Conservation (phyloP, 2,113 vertebrate genomes). For the Varanus salvator region DNA sequence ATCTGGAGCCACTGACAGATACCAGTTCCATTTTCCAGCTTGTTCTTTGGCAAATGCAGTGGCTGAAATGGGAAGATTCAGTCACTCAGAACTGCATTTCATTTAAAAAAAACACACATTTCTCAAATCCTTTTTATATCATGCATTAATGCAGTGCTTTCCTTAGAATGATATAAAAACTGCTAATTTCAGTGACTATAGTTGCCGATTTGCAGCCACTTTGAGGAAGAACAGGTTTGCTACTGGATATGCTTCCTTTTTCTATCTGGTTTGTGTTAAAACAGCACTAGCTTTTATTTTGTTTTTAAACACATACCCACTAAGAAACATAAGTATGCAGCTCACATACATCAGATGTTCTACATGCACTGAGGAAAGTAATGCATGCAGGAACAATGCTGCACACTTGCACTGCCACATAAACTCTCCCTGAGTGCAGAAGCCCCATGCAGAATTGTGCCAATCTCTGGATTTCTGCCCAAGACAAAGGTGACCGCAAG, state of each 20-base stretch:
- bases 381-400: slow-evolving; percentile 47
- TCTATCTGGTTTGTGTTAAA: slow-evolving; percentile 14
- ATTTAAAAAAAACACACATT: slow-evolving; percentile 80
- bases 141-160: slow-evolving; percentile 85
- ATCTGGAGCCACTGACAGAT: slow-evolving; percentile 74
- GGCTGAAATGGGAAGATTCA: slow-evolving; percentile 82
- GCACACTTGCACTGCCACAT: slow-evolving; percentile 36
- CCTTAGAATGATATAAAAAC: slow-evolving; percentile 72
- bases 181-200: slow-evolving; percentile 76
- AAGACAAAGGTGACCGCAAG: slow-evolving; percentile 36
- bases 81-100: slow-evolving; percentile 82
- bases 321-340: slow-evolving; percentile 46
- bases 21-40: slow-evolving; percentile 86
- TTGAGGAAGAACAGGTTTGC: slow-evolving; percentile 71
- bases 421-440: not conserved
- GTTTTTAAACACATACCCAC: slow-evolving; percentile 19
- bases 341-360: slow-evolving; percentile 1
- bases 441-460: slow-evolving; percentile 27
- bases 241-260: slow-evolving; percentile 18
- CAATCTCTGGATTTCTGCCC: slow-evolving; percentile 28
- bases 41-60: slow-evolving; percentile 79
- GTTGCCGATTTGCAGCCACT: slow-evolving; percentile 87
- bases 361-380: slow-evolving; percentile 1
- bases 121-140: slow-evolving; percentile 75
- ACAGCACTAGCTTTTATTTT: slow-evolving; percentile 7